Evolutionary conservation across 2,888 invertebrate genomes (phyloP).

Genomic region (Hecatera dysodea): DNA sequence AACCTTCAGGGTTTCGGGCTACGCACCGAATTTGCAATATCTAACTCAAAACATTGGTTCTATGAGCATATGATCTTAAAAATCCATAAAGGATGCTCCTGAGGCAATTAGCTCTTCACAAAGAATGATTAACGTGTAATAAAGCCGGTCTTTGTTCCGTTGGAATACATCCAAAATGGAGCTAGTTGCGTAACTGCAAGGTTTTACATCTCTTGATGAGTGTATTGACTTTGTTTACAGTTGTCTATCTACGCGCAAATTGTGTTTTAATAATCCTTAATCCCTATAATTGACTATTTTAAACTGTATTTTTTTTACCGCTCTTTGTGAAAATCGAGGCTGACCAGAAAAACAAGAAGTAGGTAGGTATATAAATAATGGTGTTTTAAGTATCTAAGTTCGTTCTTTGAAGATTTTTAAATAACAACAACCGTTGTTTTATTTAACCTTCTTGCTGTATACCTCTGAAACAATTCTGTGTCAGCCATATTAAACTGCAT

Average conservation of each 20-base stretch:
- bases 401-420: conserved; percentile 36
- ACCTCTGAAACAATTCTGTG: neutral
- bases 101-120: conserved; percentile 69
- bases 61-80: conserved; percentile 35
- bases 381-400: conserved; percentile 15
- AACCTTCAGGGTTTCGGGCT: conserved; percentile 41
- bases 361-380: conserved; percentile 7
- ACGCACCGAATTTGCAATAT: conserved; percentile 18
- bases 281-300: conserved; percentile 26
- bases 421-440: conserved; percentile 26
- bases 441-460: conserved; percentile 18
- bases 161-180: conserved; percentile 74
- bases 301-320: conserved; percentile 21
- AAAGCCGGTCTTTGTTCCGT: conserved; percentile 72
- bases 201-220: conserved; percentile 63
- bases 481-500: conserved; percentile 8
- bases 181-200: conserved; percentile 67
- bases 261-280: conserved; percentile 43
- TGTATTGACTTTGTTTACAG: conserved; percentile 65
- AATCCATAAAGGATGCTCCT: conserved; percentile 37
- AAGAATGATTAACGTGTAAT: conserved; percentile 72
- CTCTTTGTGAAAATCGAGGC: conserved; percentile 11
- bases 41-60: conserved; percentile 2
- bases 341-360: conserved; percentile 25
- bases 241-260: conserved; percentile 27